phyloP scores from a whole-genome alignment of 2,888 invertebrate species.

The Polietes domitor region DNA sequence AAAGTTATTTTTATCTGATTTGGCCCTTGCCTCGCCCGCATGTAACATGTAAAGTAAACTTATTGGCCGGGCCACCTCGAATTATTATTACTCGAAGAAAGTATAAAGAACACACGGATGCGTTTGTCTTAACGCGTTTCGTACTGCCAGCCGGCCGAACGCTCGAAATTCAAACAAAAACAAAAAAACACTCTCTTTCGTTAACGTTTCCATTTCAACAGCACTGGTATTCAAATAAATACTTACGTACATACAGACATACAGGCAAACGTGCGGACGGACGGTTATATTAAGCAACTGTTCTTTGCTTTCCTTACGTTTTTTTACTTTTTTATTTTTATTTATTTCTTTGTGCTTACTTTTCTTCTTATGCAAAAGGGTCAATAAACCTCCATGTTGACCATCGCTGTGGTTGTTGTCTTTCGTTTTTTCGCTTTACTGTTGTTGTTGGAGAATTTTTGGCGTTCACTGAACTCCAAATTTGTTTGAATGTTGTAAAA shows the following conservation, averaged over 20 bases:
- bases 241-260: background rate
- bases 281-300: conserved; percentile 56
- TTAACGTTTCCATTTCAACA: conserved; percentile 64
- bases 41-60: conserved; percentile 11
- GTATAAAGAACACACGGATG: conserved; percentile 23
- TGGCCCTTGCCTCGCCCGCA: background rate
- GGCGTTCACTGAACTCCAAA: conserved; percentile 65
- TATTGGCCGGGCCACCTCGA: conserved; percentile 24
- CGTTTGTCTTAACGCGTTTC: background rate
- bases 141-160: no score
- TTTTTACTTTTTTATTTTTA: conserved; percentile 49
- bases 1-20: background rate
- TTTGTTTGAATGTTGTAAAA: conserved; percentile 56
- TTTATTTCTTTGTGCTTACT: conserved; percentile 23
- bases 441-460: conserved; percentile 61
- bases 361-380: conserved; percentile 63
- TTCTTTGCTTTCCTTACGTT: conserved; percentile 54
- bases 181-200: conserved; percentile 58
- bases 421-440: conserved; percentile 7
- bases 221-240: conserved; percentile 39
- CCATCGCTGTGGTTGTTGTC: conserved; percentile 56
- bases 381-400: conserved; percentile 68
- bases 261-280: background rate
- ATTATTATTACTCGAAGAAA: conserved; percentile 23
- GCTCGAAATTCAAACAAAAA: conserved; percentile 25